These are phyloP conservation scores for Sebastes minor DNA, from an alignment of 2,797 vertebrate genomes.

Conservation along the genomic window DNA sequence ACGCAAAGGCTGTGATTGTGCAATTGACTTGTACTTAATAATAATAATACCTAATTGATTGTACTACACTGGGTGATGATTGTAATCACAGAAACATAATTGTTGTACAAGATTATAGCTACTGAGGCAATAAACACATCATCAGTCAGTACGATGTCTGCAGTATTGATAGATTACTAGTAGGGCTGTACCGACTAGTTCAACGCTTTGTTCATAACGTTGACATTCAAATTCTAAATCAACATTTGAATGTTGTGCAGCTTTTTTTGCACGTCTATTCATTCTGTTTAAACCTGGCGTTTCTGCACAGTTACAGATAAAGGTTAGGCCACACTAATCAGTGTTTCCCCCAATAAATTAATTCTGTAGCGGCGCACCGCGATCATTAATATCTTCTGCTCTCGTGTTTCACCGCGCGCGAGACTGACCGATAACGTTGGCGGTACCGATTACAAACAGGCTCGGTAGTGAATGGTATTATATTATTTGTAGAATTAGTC, in stretches of 20 bases:
- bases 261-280: background rate
- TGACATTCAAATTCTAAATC: background rate
- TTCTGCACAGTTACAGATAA: background rate
- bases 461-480: background rate
- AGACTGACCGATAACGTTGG: background rate
- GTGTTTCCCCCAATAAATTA: background rate
- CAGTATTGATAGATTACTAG: background rate
- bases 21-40: background rate
- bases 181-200: background rate
- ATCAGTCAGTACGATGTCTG: background rate
- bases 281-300: background rate
- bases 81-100: too few species aligned
- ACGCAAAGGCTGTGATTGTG: background rate
- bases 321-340: background rate
- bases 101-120: too few species aligned
- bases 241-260: too few species aligned
- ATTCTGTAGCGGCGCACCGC: background rate
- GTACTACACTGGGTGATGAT: too few species aligned
- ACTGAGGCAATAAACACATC: background rate
- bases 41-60: too few species aligned
- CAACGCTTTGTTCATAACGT: background rate
- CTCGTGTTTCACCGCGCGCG: too few species aligned
- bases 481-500: background rate
- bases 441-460: background rate
- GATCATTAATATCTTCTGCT: background rate